A percentile compares a stretch with the other conserved stretches of the same genome.
These are phyloP conservation scores for Hydractinia echinata DNA, from an alignment of 30 jellyfish, hydroid and myxozoan species.

Conservation along the genomic window DNA sequence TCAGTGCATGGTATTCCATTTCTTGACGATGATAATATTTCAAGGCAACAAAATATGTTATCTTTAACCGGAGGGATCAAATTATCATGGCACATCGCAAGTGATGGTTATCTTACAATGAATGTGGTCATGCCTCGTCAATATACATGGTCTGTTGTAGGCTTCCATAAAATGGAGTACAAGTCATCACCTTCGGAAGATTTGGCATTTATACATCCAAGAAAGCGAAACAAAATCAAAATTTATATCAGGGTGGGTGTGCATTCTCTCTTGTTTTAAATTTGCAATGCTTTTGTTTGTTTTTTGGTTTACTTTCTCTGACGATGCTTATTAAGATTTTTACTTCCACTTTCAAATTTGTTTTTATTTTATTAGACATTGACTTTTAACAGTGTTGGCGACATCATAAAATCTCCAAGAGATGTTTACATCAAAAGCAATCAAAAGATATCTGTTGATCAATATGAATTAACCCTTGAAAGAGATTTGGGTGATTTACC, in stretches of 20 bases:
- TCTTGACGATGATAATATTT: too few species aligned
- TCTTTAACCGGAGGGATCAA: too few species aligned
- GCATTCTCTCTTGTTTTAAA: too few species aligned
- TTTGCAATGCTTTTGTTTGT: too few species aligned
- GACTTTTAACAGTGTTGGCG: background rate
- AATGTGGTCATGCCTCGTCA: background rate
- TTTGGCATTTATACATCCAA: background rate
- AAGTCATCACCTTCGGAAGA: background rate
- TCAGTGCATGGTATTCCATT: too few species aligned
- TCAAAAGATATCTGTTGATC: background rate
- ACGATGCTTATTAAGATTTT: too few species aligned
- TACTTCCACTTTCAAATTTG: too few species aligned
- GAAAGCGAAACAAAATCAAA: background rate
- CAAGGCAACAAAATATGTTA: too few species aligned
- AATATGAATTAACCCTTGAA: background rate
- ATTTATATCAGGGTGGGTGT: too few species aligned
- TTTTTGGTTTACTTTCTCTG: too few species aligned
- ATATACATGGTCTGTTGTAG: background rate
- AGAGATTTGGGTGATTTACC: conserved; percentile 1
- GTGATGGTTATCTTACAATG: background rate
- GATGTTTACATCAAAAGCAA: background rate
- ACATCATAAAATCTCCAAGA: background rate
- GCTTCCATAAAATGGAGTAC: background rate
- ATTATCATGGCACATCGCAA: too few species aligned
- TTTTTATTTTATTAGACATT: background rate